Evolutionary conservation across 2,888 invertebrate species (phyloP), one percentile per base, ranked within the genome.

Genomic region (Hirtodrosophila duncani): DNA sequence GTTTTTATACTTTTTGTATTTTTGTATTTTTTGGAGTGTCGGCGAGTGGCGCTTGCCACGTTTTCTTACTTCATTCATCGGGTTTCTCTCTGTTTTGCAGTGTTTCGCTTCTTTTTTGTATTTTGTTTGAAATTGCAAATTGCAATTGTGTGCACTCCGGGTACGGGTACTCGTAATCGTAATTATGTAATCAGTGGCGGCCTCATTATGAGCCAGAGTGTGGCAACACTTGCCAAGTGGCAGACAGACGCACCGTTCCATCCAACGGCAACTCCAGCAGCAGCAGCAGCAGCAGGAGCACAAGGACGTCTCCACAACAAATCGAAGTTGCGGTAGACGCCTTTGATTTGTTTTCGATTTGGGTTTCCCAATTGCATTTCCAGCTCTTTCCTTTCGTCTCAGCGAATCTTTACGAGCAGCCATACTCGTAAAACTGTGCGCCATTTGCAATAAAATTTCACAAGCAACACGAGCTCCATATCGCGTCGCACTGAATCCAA

Each of bases 151-250:
- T n/a, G 6, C 20, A 31, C 17, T 33, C 44, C 16, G 43, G 33
- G 30, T 43, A 31, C 44, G 27, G 0, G n/a, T 9, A 18, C 43
- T 38, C 27, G 63, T 67, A 74, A 67, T 63, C 65, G 77, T 75
- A 79, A 71, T 79, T 71, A 80, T 71, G 56, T 77, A 79, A 80
- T 71, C 75, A 75, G 55, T 79, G 67, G 55, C 50, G 52, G 78
- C 71, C 78, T 80, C 74, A 72, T 77, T 77, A 72, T 67, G 33
- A 17, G 18, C 23, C 44, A 14, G 13, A 46, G 63, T 70, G 53
- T 52, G 53, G 55, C 67, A 56, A 67, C 67, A 78, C 57, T 78
- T 68, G 62, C 62, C 41, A 26, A 39, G 42, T 43, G 51, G 20
- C 43, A 62, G 33, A 20, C 11, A 31, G 21, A 31, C 49, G 36